A percentile compares a stretch with the other conserved stretches of the same genome.
phyloP scores from a whole-genome alignment of 1,140 invertebrate species.

The Drosophila navojoa region DNA sequence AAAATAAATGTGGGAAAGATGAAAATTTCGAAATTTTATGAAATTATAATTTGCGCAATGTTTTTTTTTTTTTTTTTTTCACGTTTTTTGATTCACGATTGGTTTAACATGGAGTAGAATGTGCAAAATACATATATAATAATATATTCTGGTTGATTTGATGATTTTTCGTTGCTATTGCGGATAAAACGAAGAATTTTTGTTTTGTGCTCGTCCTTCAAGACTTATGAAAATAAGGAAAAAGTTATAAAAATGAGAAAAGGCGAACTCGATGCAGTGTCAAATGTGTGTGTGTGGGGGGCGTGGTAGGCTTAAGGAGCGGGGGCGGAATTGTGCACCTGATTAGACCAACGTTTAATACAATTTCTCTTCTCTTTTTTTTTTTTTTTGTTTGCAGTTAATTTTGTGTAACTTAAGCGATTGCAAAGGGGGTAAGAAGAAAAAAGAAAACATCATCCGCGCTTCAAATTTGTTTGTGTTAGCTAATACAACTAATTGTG shows the following conservation, averaged over 20 bases:
- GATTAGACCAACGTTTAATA: constrained; percentile 2
- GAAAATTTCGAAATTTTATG: not conserved
- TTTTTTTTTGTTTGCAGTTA: not conserved
- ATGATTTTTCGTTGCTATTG: not conserved
- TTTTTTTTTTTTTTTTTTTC: not conserved
- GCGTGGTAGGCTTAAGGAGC: not conserved
- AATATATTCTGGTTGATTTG: too few relatives aligned
- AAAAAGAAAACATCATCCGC: constrained; percentile 2
- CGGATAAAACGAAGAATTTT: not conserved
- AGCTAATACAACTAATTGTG: constrained; percentile 30
- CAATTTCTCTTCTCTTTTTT: too few relatives aligned
- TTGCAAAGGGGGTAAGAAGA: constrained; percentile 1
- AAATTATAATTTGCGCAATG: not conserved
- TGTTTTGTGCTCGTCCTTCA: not conserved
- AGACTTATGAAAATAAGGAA: too few relatives aligned
- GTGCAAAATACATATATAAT: not conserved
- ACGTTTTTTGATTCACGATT: not conserved
- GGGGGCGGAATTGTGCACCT: constrained; percentile 16
- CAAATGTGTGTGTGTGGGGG: not conserved
- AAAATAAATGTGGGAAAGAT: not conserved
- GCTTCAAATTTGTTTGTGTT: constrained; percentile 31
- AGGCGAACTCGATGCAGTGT: not conserved
- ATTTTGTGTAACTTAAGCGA: constrained; percentile 18
- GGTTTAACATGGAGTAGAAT: not conserved
- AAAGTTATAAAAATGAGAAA: too few relatives aligned